phyloP scores from a whole-genome alignment of 2,888 invertebrate species.

The Drosophila yooni region DNA sequence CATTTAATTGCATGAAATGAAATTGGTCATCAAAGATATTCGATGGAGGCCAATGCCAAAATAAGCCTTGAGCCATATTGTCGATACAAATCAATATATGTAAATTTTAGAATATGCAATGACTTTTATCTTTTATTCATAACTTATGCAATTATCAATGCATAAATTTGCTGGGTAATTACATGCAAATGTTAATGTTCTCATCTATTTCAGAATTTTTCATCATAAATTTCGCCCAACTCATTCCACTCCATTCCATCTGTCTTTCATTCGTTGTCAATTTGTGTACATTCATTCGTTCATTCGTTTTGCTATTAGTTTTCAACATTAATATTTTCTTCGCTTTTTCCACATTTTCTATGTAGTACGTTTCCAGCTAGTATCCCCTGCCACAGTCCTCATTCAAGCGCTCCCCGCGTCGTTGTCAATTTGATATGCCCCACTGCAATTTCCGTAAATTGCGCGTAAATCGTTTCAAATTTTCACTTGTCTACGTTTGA shows the following conservation, averaged over 20 bases:
- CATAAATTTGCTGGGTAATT: slow-evolving; percentile 49
- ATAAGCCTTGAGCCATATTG: background rate
- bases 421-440: slow-evolving; percentile 76
- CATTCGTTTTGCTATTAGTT: slow-evolving; percentile 61
- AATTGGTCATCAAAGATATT: slow-evolving; percentile 19
- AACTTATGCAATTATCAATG: slow-evolving; percentile 54
- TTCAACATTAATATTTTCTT: slow-evolving; percentile 29
- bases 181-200: slow-evolving; percentile 51
- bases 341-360: background rate
- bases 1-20: slow-evolving; percentile 18
- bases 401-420: slow-evolving; percentile 7
- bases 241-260: slow-evolving; percentile 1
- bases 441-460: slow-evolving; percentile 76
- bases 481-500: slow-evolving; percentile 81
- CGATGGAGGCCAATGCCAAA: slow-evolving; percentile 12
- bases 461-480: slow-evolving; percentile 81
- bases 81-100: slow-evolving; percentile 6
- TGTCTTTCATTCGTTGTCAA: slow-evolving; percentile 33
- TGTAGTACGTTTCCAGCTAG: slow-evolving; percentile 5
- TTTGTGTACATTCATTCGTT: slow-evolving; percentile 45
- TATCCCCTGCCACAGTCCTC: background rate
- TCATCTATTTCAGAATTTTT: slow-evolving; percentile 28
- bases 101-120: slow-evolving; percentile 16
- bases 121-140: slow-evolving; percentile 18
- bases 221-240: slow-evolving; percentile 18